phyloP scores from a whole-genome alignment of 2,888 invertebrate species.

The Acanthopleura granulata region DNA sequence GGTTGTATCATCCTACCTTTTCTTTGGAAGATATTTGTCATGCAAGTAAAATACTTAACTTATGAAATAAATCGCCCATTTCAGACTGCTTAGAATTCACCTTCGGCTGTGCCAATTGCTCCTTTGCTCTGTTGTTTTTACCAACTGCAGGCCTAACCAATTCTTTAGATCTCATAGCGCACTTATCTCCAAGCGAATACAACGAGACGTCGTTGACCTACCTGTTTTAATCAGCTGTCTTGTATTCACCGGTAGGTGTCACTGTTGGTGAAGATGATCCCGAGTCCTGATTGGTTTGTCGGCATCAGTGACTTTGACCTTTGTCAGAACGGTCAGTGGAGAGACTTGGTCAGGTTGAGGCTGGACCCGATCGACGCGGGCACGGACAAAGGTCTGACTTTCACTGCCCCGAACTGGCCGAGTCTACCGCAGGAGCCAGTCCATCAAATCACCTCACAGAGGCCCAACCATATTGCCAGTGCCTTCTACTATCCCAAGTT shows the following conservation, averaged over 20 bases:
- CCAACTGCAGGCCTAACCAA: too few species aligned
- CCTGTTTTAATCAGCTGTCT: too few species aligned
- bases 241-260: slow-evolving; percentile 78
- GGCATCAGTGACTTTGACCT: slow-evolving; percentile 92
- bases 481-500: slow-evolving; percentile 94
- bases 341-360: slow-evolving; percentile 90
- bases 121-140: too few species aligned
- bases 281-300: slow-evolving; percentile 94
- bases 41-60: too few species aligned
- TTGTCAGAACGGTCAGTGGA: slow-evolving; percentile 92
- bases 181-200: too few species aligned
- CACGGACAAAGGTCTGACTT: slow-evolving; percentile 94
- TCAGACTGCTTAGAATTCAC: too few species aligned
- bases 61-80: too few species aligned
- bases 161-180: too few species aligned
- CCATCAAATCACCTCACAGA: slow-evolving; percentile 88
- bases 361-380: slow-evolving; percentile 94
- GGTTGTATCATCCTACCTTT: too few species aligned
- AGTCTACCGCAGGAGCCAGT: slow-evolving; percentile 90
- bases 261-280: slow-evolving; percentile 89
- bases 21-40: too few species aligned
- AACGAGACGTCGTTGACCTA: too few species aligned
- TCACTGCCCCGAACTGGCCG: slow-evolving; percentile 97
- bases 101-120: too few species aligned
- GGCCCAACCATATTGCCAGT: slow-evolving; percentile 92